A percentile compares a stretch with the other conserved stretches of the same genome.
phyloP scores from a whole-genome alignment of 2,113 vertebrate genomes.

The Hyaena hyaena region DNA sequence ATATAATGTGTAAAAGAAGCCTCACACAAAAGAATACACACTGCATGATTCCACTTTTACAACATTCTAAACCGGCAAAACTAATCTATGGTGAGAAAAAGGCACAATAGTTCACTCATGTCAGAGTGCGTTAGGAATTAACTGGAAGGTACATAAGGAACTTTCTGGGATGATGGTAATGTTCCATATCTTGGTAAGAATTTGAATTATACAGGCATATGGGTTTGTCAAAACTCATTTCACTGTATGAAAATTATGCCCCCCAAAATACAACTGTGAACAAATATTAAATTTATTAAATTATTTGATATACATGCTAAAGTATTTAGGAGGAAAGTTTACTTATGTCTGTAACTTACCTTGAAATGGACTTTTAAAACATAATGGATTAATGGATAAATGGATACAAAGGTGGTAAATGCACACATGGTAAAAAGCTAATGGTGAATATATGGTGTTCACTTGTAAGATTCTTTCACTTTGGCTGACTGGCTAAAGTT shows the following conservation, averaged over 20 bases:
- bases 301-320: background rate
- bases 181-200: background rate
- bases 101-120: background rate
- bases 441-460: background rate
- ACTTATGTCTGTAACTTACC: background rate
- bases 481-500: background rate
- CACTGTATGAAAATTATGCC: background rate
- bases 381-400: background rate
- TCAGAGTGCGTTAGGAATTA: background rate
- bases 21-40: background rate
- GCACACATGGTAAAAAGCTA: background rate
- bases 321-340: background rate
- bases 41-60: background rate
- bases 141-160: background rate
- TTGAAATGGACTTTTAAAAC: background rate
- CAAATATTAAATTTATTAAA: background rate
- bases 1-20: background rate
- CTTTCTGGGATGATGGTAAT: background rate
- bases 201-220: background rate
- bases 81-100: background rate
- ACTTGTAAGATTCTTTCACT: background rate
- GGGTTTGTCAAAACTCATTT: background rate
- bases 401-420: background rate
- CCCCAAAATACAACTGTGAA: background rate
- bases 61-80: background rate